Evolutionary conservation across 2,888 invertebrate genomes (phyloP).

Genomic region (Thymelicus sylvestris): DNA sequence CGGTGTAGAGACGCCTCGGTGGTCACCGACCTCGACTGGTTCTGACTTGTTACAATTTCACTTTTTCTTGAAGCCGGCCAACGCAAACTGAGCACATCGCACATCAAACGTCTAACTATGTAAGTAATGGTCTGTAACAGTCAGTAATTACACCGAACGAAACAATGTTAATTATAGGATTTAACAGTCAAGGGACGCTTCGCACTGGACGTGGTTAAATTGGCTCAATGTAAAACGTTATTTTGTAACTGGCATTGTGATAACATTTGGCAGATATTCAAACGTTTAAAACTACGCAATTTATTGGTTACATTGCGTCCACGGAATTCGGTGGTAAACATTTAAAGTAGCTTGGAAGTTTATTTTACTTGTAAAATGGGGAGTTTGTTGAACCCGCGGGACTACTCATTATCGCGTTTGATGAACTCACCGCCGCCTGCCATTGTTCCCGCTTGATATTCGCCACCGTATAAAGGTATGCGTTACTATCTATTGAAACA

Average conservation of each 20-base stretch:
- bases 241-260: conserved; percentile 35
- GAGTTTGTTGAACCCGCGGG: conserved; percentile 81
- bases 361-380: conserved; percentile 72
- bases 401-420: conserved; percentile 80
- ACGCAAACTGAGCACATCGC: conserved; percentile 41
- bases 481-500: conserved; percentile 21
- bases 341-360: conserved; percentile 63
- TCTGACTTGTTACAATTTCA: conserved; percentile 80
- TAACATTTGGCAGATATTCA: conserved; percentile 60
- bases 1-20: conserved; percentile 55
- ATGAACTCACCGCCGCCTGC: conserved; percentile 70
- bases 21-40: conserved; percentile 82
- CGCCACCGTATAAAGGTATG: conserved; percentile 49
- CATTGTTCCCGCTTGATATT: conserved; percentile 71
- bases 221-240: conserved; percentile 38
- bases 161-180: conserved; percentile 33
- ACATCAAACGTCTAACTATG: conserved; percentile 32
- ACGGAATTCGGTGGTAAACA: conserved; percentile 61
- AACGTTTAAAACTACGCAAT: conserved; percentile 56
- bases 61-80: conserved; percentile 66
- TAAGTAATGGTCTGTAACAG: conserved; percentile 20
- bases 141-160: conserved; percentile 26
- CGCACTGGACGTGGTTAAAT: conserved; percentile 13
- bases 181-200: conserved; percentile 13
- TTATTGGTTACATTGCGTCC: conserved; percentile 53